Percentiles rank a stretch among this genome's conserved stretches.
Evolutionary conservation across 1,140 invertebrate species (phyloP).

Genomic region (Spodoptera litura): DNA sequence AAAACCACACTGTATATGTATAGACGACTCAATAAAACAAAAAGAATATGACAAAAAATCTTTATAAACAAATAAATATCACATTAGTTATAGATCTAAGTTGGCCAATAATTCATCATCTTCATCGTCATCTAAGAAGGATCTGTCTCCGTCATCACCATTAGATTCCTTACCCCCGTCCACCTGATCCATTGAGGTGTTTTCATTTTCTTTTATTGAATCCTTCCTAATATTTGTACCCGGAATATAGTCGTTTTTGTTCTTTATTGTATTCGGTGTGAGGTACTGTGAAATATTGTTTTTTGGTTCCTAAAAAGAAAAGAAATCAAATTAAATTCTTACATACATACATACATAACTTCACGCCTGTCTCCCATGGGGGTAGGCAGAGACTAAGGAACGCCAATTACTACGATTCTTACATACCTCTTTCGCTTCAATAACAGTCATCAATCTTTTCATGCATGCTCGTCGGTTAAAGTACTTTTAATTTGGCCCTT

Average conservation of each 20-base stretch:
- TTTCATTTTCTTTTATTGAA: conserved; percentile 39
- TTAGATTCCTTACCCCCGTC: background rate
- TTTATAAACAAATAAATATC: conserved; percentile 24
- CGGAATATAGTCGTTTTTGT: conserved; percentile 75
- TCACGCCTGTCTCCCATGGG: too few relatives aligned
- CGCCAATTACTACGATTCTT: too few relatives aligned
- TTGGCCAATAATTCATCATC: conserved; percentile 79
- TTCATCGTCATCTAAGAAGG: conserved; percentile 77
- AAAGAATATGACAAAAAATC: background rate
- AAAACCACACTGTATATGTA: too few relatives aligned
- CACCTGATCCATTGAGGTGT: background rate
- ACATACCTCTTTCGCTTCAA: too few relatives aligned
- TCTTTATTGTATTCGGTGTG: conserved; percentile 61
- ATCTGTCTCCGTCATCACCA: conserved; percentile 54
- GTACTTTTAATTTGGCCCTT: too few relatives aligned
- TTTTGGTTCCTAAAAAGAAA: conserved; percentile 69
- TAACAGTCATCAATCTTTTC: too few relatives aligned
- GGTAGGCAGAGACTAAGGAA: too few relatives aligned
- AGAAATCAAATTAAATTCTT: conserved; percentile 25
- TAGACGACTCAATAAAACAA: background rate
- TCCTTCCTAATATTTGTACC: conserved; percentile 81
- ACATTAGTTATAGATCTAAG: conserved; percentile 74
- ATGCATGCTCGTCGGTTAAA: too few relatives aligned
- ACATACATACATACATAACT: too few relatives aligned
- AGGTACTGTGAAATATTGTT: conserved; percentile 73